Evolutionary conservation across 1,140 invertebrate species (phyloP).

Genomic region (Drosophila pseudoobscura): DNA sequence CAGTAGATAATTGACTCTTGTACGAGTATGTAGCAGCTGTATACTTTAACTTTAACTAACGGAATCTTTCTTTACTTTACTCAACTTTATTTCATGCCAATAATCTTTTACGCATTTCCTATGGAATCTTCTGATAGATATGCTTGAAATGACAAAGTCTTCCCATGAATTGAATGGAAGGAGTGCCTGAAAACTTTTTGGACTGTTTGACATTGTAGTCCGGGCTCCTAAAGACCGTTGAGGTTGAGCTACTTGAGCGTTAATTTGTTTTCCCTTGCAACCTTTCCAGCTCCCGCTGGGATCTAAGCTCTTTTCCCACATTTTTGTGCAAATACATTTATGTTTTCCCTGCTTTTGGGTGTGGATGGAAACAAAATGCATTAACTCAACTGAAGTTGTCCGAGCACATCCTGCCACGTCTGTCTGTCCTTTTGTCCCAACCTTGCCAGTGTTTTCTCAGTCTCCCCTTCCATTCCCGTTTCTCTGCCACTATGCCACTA

Average conservation of each 20-base stretch:
- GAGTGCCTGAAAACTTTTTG: too few species aligned
- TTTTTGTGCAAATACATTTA: slow-evolving; percentile 36
- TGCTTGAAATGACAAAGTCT: too few species aligned
- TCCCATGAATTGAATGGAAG: too few species aligned
- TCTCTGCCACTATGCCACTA: not conserved
- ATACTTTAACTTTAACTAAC: too few species aligned
- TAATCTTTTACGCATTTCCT: too few species aligned
- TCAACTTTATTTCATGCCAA: too few species aligned
- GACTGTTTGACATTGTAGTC: too few species aligned
- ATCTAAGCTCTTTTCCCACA: not conserved
- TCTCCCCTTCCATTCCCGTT: slow-evolving; percentile 9
- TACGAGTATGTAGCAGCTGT: too few species aligned
- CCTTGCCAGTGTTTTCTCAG: slow-evolving; percentile 13
- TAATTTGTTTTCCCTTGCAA: slow-evolving; percentile 29
- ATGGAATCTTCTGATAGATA: too few species aligned
- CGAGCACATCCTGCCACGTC: slow-evolving; percentile 46
- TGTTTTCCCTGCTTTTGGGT: slow-evolving; percentile 4
- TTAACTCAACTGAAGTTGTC: slow-evolving; percentile 67
- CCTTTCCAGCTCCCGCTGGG: slow-evolving; percentile 1
- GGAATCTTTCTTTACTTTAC: too few species aligned
- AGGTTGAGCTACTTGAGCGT: slow-evolving; percentile 17
- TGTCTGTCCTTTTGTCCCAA: slow-evolving; percentile 24
- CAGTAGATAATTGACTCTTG: too few species aligned
- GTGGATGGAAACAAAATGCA: slow-evolving; percentile 63
- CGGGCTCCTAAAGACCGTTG: not conserved